phyloP scores from a whole-genome alignment of 2,797 vertebrate species.

The Aplochiton taeniatus region DNA sequence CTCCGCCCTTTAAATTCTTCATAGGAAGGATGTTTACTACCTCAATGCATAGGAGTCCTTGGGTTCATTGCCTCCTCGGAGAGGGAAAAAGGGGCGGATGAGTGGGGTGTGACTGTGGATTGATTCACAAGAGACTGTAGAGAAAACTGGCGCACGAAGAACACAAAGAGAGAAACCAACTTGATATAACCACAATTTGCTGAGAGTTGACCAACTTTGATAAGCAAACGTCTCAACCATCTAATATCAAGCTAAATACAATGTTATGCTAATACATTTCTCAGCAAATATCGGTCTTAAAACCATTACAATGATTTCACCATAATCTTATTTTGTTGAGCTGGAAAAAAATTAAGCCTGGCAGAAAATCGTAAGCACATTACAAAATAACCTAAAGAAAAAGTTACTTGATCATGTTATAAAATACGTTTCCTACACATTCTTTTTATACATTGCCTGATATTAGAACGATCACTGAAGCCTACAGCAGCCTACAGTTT shows the following conservation, averaged over 20 bases:
- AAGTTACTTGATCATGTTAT: too few relatives aligned
- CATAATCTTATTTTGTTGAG: too few relatives aligned
- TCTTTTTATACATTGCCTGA: too few relatives aligned
- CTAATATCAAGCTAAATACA: neutral
- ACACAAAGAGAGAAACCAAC: conserved; percentile 44
- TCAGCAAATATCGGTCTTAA: neutral
- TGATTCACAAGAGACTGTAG: conserved; percentile 12
- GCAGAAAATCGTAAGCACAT: too few relatives aligned
- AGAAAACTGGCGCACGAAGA: conserved; percentile 41
- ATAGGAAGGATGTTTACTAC: conserved; percentile 67
- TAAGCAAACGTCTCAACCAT: too few relatives aligned
- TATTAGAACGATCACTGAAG: too few relatives aligned
- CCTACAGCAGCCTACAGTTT: neutral
- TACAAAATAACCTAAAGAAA: too few relatives aligned
- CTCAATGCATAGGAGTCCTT: conserved; percentile 55
- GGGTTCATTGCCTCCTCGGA: conserved; percentile 55
- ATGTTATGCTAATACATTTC: neutral
- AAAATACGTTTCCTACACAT: too few relatives aligned
- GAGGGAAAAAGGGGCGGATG: conserved; percentile 29
- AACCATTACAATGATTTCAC: too few relatives aligned
- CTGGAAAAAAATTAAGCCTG: too few relatives aligned
- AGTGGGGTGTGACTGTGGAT: neutral
- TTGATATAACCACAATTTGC: too few relatives aligned
- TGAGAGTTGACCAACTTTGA: too few relatives aligned
- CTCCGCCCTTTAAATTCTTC: conserved; percentile 68